These are phyloP conservation scores for Telenomus remus DNA, from an alignment of 1,140 invertebrate genomes.

Conservation along the genomic window DNA sequence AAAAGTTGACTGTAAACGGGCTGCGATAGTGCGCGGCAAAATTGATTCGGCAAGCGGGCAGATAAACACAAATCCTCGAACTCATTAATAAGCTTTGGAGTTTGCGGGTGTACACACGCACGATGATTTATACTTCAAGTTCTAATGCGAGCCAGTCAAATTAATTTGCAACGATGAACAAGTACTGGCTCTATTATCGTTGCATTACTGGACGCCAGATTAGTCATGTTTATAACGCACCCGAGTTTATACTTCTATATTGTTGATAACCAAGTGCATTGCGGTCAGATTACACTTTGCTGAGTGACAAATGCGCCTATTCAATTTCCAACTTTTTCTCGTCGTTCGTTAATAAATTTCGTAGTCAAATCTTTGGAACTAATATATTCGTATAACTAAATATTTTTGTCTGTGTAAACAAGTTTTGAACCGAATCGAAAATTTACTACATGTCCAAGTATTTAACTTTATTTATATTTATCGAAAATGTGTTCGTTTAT, in stretches of 20 bases:
- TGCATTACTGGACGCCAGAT: conserved; percentile 46
- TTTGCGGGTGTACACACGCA: conserved; percentile 49
- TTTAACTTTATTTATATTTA: neutral
- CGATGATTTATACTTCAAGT: conserved; percentile 68
- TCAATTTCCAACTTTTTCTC: conserved; percentile 13
- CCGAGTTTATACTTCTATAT: conserved; percentile 24
- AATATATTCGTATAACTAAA: no score
- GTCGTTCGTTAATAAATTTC: neutral
- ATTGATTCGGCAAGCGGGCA: conserved; percentile 55
- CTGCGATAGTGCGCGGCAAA: conserved; percentile 37
- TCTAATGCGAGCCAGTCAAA: conserved; percentile 68
- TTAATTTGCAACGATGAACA: conserved; percentile 73
- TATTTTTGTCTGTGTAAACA: no score
- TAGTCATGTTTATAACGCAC: conserved; percentile 42
- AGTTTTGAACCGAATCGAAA: no score
- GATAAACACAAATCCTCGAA: conserved; percentile 67
- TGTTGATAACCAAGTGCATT: conserved; percentile 17
- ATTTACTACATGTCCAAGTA: no score
- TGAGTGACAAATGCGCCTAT: conserved; percentile 22
- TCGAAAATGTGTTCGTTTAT: neutral
- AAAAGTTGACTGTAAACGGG: conserved; percentile 43
- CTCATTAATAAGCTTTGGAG: conserved; percentile 67
- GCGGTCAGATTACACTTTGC: conserved; percentile 33
- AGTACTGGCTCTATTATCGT: conserved; percentile 62
- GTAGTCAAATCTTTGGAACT: neutral